Evolutionary conservation across 37 sponge, comb jelly and placozoan species (phyloP), one percentile per base, ranked within the genome.

Genomic region (Axinella damicornis): DNA sequence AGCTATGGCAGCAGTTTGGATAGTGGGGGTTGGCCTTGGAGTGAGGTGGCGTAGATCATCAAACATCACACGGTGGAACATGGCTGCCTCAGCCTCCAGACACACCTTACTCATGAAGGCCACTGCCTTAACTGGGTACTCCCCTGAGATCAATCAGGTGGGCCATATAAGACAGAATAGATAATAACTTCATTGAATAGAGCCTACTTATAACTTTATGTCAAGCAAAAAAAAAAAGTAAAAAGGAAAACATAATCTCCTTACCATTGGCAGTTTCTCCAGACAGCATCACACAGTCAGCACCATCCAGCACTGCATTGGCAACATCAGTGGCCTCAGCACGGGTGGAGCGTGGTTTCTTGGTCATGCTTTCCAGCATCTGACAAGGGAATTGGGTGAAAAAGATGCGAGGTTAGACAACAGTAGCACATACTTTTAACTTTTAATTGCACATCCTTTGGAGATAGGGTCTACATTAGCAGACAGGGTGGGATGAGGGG

Each of bases 191-290:
- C n/a, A n/a, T n/a, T n/a, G n/a, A n/a, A n/a, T n/a, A n/a, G n/a
- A n/a, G n/a, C n/a, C n/a, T n/a, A n/a, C n/a, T n/a, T n/a, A n/a
- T n/a, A n/a, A n/a, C n/a, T n/a, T n/a, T n/a, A n/a, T n/a, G n/a
- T n/a, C n/a, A n/a, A n/a, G n/a, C n/a, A n/a, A n/a, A n/a, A 56
- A 56, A 18, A n/a, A n/a, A n/a, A n/a, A n/a, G n/a, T n/a, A n/a
- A n/a, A 18, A 15, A 18, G 17, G 18, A 56, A 19, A 19, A 15
- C 57, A 19, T 19, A 18, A 56, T 19, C 15, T 15, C n/a, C n/a
- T n/a, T n/a, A 83, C 96, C 98, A 70, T 98, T 98, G 13, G 98
- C 98, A 30, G 98, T 98, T 74, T 98, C 98, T 31, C 98, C 98
- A 15, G 92, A 91, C 75, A 98, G 68, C 98, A 98, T 98, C 38